Conservation (phyloP, 2,888 invertebrate genomes). For the Hypercompe scribonia region DNA sequence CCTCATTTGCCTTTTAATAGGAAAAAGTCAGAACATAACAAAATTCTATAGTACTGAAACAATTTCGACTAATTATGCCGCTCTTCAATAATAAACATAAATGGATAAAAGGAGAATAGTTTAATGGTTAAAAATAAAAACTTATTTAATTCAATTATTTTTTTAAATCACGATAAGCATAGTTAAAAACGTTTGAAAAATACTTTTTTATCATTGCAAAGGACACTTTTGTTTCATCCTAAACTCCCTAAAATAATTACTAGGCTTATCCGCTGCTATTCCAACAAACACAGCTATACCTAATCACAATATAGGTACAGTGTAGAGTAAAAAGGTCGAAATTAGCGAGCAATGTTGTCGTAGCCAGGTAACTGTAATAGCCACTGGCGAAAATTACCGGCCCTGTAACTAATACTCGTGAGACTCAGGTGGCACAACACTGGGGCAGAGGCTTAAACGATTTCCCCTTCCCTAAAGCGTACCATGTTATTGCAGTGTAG, state of each 20-base stretch:
- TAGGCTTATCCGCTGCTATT: conserved; percentile 6
- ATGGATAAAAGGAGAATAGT: neutral
- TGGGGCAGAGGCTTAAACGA: conserved; percentile 74
- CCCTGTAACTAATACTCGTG: conserved; percentile 56
- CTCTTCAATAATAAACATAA: neutral
- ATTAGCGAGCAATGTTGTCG: conserved; percentile 47
- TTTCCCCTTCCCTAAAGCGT: conserved; percentile 66
- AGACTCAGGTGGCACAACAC: conserved; percentile 74
- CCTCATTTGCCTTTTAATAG: neutral
- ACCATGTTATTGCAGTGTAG: conserved; percentile 67
- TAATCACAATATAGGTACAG: conserved; percentile 32
- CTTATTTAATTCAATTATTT: neutral
- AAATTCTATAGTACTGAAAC: neutral
- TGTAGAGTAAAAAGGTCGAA: conserved; percentile 42
- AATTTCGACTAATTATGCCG: neutral
- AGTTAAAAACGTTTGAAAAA: neutral
- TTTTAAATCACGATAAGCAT: neutral
- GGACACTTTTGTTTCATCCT: neutral
- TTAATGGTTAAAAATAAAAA: neutral
- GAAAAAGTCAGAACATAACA: neutral
- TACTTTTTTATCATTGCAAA: neutral
- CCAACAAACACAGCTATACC: conserved; percentile 23
- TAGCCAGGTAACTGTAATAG: conserved; percentile 40
- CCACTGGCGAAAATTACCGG: conserved; percentile 67
- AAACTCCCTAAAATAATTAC: neutral